Evolutionary conservation across 2,888 invertebrate species (phyloP), one percentile per base, ranked within the genome.

Genomic region (Cantharis lateralis): DNA sequence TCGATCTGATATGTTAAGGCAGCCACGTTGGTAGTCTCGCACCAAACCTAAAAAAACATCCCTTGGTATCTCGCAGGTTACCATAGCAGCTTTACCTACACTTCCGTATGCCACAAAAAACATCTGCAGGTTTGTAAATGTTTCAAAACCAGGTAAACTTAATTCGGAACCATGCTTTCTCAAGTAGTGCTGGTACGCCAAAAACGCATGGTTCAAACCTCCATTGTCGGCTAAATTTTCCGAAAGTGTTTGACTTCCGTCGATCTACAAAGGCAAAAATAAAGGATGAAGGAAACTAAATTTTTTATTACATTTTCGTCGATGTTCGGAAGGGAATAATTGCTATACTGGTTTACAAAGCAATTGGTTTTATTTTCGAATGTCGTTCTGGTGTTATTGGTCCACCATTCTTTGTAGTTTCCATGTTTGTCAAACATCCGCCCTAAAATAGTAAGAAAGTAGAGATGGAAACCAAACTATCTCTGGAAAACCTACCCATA

Each of bases 391-490:
- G 96, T 96, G 64, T 89, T 89, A 82, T 95, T 93, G 1, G 93
- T 93, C 97, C 97, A 98, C 97, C 97, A 98, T 78, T 95, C 94
- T 13, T 93, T 88, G 83, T 95, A 90, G 87, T 96, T 96, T 11
- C 98, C 98, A 81, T 92, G 90, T 84, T 93, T 94, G 86, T 98
- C 96, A 84, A 94, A 97, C 84, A 94, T 93, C 69, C 96, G 91
- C 13, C 97, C 96, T 92, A 84, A 62, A 84, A 82, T 71, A 74
- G n/a, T n/a, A 0, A 7, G 9, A 7, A 3, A 13, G 7, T 24
- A 9, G 1, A 1, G 20, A 20, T 18, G 18, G 18, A 18, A 18
- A 18, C 13, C 3, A 48, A 48, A 48, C 7, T n/a, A n/a, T n/a
- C n/a, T 48, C 7, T 7, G n/a, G 13, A 3, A 9, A 11, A 69